Conservation (phyloP, 2,113 vertebrate genomes). For the Trogon melanurus region DNA sequence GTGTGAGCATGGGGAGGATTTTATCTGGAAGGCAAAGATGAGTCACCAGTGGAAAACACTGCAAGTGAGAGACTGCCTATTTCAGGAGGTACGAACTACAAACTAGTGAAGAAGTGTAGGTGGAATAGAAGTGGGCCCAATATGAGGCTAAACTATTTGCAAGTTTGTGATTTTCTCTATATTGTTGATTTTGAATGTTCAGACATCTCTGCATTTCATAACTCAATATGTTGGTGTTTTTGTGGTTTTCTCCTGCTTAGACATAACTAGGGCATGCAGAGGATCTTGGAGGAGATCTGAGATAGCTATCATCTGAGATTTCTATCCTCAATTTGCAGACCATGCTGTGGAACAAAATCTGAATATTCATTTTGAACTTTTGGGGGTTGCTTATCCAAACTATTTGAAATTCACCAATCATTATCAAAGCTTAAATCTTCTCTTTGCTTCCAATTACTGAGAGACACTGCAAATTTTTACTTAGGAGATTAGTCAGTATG, state of each 20-base stretch:
- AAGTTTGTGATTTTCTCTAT: not conserved
- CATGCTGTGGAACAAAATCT: not conserved
- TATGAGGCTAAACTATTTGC: not conserved
- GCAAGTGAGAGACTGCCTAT: not conserved
- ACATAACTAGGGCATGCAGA: slow-evolving; percentile 46
- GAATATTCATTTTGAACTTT: slow-evolving; percentile 67
- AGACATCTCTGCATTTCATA: not conserved
- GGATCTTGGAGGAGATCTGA: slow-evolving; percentile 58
- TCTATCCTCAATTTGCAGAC: slow-evolving; percentile 61
- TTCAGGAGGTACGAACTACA: not conserved
- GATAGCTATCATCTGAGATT: slow-evolving; percentile 62
- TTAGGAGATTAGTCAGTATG: not conserved
- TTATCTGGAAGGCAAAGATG: not conserved
- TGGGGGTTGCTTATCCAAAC: slow-evolving; percentile 50
- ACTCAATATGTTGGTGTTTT: not conserved
- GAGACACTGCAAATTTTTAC: not conserved
- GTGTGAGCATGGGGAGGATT: not conserved
- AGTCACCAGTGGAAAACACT: not conserved
- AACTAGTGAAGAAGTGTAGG: not conserved
- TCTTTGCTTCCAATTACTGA: slow-evolving; percentile 14
- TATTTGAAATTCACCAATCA: slow-evolving; percentile 12
- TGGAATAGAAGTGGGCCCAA: not conserved
- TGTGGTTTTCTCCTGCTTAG: slow-evolving; percentile 28
- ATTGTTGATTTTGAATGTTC: not conserved
- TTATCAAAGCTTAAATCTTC: slow-evolving; percentile 58